Evolutionary conservation across 2,113 vertebrate genomes (phyloP), one percentile per base, ranked within the genome.

Genomic region (Phalacrocorax pelagicus): DNA sequence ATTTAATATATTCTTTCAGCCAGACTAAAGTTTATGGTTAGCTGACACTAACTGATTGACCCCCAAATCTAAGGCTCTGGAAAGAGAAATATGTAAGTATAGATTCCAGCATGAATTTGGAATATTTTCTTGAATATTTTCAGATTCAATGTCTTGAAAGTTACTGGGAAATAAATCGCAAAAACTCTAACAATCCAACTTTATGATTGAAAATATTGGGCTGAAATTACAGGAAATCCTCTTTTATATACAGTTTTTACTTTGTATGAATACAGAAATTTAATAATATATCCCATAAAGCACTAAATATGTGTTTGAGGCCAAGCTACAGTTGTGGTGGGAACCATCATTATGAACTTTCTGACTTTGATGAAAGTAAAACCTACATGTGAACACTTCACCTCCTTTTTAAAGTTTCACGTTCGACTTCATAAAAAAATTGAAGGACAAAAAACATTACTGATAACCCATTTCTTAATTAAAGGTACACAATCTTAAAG

Each of bases 341-440:
- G 21, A 94, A 42, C 10, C 20, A 52, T 81, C 40, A 78, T 52
- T 17, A 49, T 38, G n/a, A 58, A 70, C 36, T 75, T 66, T 57
- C 24, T 55, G 29, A 70, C 30, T 81, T 19, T 54, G 16, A 15
- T 73, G 17, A 66, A 83, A 75, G 5, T 46, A 67, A 81, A 87
- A 38, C 6, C 3, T 34, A 5, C 15, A 42, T 42, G 16, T 15
- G 12, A 55, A 58, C 57, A 18, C 7, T 73, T 57, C 0, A 1
- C 9, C 7, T 61, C 13, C 3, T 66, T 88, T 81, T 81, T 40
- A 36, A 65, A 54, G 5, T 71, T 67, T 61, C 27, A 58, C 1
- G 13, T 59, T 42, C 79, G 22, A 79, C 7, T 4, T 78, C 14
- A 73, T 3, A 69, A 79, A 73, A 73, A 42, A 62, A 4, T 7